phyloP scores from a whole-genome alignment of 2,888 invertebrate genomes.

The Watsonalla cultraria region DNA sequence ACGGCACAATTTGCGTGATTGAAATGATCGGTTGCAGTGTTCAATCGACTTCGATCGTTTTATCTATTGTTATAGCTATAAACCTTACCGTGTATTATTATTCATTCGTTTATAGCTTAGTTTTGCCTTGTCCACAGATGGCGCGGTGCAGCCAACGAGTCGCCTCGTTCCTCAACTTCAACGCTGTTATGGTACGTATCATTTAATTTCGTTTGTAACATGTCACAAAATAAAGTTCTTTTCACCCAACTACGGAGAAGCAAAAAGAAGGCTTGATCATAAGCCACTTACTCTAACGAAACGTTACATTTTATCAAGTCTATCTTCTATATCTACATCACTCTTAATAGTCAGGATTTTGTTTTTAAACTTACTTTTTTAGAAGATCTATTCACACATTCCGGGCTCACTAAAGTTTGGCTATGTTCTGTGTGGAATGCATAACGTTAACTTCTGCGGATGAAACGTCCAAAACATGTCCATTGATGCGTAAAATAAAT shows the following conservation, averaged over 20 bases:
- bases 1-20: conserved; percentile 36
- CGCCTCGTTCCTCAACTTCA: conserved; percentile 47
- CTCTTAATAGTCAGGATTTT: too few relatives aligned
- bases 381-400: too few relatives aligned
- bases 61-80: neutral
- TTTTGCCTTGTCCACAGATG: conserved; percentile 51
- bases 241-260: too few relatives aligned
- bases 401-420: too few relatives aligned
- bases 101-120: too few relatives aligned
- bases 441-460: neutral
- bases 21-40: conserved; percentile 34
- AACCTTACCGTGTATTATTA: too few relatives aligned
- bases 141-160: conserved; percentile 43
- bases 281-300: too few relatives aligned
- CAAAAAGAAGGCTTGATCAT: too few relatives aligned
- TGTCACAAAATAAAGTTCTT: neutral
- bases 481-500: conserved; percentile 43
- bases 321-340: too few relatives aligned
- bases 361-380: too few relatives aligned
- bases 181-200: conserved; percentile 54
- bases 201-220: conserved; percentile 10
- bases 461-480: conserved; percentile 18
- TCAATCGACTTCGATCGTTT: conserved; percentile 22
- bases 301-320: too few relatives aligned
- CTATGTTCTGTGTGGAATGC: too few relatives aligned